Conservation (phyloP, 2,113 vertebrate genomes). For the Cavia aperea region DNA sequence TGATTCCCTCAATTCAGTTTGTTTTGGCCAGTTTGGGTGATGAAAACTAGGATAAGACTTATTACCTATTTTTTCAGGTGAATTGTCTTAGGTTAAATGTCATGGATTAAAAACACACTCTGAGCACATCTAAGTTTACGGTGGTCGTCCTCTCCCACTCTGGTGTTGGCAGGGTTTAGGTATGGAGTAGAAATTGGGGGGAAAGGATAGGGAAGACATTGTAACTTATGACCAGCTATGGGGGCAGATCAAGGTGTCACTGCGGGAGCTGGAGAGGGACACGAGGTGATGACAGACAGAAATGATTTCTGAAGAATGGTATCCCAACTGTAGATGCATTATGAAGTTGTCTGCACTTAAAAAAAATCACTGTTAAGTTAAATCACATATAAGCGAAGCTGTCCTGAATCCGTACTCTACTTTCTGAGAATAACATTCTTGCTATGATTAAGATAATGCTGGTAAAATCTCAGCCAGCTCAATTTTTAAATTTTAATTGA, state of each 20-base stretch:
- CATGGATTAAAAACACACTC: background rate
- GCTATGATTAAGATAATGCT: background rate
- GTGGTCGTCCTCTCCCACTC: background rate
- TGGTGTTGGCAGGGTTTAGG: background rate
- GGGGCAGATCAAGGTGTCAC: background rate
- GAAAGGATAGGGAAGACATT: background rate
- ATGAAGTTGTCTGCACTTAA: background rate
- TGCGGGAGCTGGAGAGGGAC: background rate
- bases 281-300: background rate
- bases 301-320: background rate
- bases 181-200: background rate
- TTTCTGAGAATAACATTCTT: background rate
- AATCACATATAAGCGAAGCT: background rate
- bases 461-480: background rate
- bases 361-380: slow-evolving; percentile 1
- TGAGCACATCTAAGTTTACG: background rate
- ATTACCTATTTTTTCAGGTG: background rate
- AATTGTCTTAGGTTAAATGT: background rate
- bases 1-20: background rate
- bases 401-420: background rate
- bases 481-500: background rate
- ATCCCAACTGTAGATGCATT: background rate
- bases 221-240: background rate
- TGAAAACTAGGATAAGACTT: background rate
- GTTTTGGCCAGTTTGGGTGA: background rate